Percentiles rank a stretch among this genome's conserved stretches.
These are phyloP conservation scores for Willowsia nigromaculata DNA, from an alignment of 2,888 invertebrate genomes.

Conservation along the genomic window DNA sequence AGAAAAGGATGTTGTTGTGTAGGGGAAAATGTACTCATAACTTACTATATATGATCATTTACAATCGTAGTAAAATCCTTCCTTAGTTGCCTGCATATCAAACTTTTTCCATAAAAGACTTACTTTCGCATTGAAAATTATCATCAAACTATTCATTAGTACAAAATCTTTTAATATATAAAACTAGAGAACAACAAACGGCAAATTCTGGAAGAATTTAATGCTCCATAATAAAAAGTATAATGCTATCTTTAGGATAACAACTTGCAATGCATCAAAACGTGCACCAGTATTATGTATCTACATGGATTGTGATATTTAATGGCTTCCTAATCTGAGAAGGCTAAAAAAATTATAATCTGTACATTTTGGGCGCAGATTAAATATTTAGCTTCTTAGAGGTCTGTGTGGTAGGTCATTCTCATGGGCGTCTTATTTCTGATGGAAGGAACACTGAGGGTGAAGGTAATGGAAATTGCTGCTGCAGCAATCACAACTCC, in stretches of 20 bases:
- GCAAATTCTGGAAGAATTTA: slow-evolving; percentile 14
- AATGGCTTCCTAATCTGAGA: slow-evolving; percentile 55
- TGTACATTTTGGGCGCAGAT: slow-evolving; percentile 40
- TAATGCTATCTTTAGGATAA: neutral
- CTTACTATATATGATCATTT: slow-evolving; percentile 24
- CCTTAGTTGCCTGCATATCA: neutral
- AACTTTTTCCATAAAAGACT: neutral
- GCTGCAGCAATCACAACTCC: slow-evolving; percentile 85
- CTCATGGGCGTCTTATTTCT: slow-evolving; percentile 76
- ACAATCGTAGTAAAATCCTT: neutral
- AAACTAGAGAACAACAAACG: slow-evolving; percentile 61
- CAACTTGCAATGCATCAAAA: slow-evolving; percentile 19
- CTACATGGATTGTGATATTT: slow-evolving; percentile 43
- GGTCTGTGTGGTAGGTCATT: slow-evolving; percentile 79
- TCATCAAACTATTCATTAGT: neutral
- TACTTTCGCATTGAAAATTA: neutral
- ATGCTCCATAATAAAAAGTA: slow-evolving; percentile 15
- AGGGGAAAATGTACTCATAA: neutral
- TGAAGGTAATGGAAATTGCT: slow-evolving; percentile 84
- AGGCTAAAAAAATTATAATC: slow-evolving; percentile 22
- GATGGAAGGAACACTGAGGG: slow-evolving; percentile 76
- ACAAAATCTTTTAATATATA: slow-evolving; percentile 19
- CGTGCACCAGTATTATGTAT: neutral
- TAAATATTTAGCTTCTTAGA: slow-evolving; percentile 60
- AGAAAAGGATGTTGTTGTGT: no score